Base-by-base conservation (phyloP, 2,888 invertebrate genomes). In the Eledone cirrhosa region DNA sequence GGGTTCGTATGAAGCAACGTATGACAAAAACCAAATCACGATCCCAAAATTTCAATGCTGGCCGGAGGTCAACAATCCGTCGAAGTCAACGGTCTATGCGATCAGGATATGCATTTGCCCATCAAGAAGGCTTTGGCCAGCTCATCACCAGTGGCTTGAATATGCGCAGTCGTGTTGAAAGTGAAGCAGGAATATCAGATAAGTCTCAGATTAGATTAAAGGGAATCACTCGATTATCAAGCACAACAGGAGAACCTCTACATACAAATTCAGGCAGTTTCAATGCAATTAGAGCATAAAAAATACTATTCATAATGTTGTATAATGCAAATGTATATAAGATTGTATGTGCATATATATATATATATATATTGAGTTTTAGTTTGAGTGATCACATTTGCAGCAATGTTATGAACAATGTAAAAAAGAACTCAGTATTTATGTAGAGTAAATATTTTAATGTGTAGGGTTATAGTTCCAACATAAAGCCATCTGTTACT, bases 61-160 rank as follows among this genome's bases (percentile, higher is more conserved):
- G 88, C 53, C 83, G 89, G 48, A 86, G 88, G 31, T 91, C 87
- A 77, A 90, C 87, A 77, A 95, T 97, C 0, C 93, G 97, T 80
- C 94, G 97, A 87, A 96, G 96, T 80, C 88, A 88, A 19, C 93
- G 98, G 59, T 97, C 97, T 48, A 93, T 98, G 82, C 94, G 98
- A 80, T 98, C 98, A 19, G 98, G 99, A 79, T 97, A 99, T 92
- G 99, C 99, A 16, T 99, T 99, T 92, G 97, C 99, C 80, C 99
- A 99, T 92, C 97, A 86, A 89, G 96, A 97, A 93, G 98, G 98
- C 86, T 98, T 98, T 91, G 98, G 98, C 76, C 94, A 97, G 29
- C 95, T 99, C 86, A 99, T 99, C 90, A 99, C 98, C 19, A 97
- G 97, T 77, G 98, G 98, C 81, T 97, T 97, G 92, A 97, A 98